Evolutionary conservation across 2,113 vertebrate genomes (phyloP).

Genomic region (Alectura lathami): DNA sequence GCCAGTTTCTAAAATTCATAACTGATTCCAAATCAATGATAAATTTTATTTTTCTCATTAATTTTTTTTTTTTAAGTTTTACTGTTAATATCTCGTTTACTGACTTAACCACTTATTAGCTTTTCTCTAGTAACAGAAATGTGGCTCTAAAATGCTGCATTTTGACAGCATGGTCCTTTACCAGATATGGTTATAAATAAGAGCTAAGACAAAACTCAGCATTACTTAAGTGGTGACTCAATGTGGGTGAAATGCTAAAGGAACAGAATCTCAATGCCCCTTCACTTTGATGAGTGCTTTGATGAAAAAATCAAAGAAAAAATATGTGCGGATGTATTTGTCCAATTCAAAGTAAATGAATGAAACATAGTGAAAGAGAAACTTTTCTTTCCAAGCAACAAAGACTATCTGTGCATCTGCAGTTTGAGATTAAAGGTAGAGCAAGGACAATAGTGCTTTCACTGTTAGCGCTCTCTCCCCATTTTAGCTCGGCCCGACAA

Average conservation of each 20-base stretch:
- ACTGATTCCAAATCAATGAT: not conserved
- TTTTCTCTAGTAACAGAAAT: not conserved
- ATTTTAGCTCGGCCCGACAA: not conserved
- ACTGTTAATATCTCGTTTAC: not conserved
- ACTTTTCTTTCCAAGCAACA: not conserved
- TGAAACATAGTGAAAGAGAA: not conserved
- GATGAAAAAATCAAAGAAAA: not conserved
- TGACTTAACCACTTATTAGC: not conserved
- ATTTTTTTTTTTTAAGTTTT: not conserved
- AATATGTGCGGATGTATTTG: not conserved
- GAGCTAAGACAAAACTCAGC: constrained; percentile 18
- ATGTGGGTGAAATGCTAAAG: constrained; percentile 12
- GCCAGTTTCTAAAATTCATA: not conserved
- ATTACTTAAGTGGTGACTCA: constrained; percentile 16
- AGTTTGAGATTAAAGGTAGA: constrained; percentile 24
- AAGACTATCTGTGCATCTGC: not conserved
- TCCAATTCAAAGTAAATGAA: constrained; percentile 28
- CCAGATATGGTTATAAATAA: not conserved
- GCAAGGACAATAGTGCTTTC: constrained; percentile 37
- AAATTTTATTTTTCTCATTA: not conserved
- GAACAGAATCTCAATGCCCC: constrained; percentile 10
- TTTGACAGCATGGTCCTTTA: not conserved
- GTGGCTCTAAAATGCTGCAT: not conserved
- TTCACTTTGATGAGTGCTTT: constrained; percentile 40
- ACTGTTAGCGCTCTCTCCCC: not conserved